These are phyloP conservation scores for Drosophila busckii DNA, from an alignment of 1,140 invertebrate species.

Conservation along the genomic window DNA sequence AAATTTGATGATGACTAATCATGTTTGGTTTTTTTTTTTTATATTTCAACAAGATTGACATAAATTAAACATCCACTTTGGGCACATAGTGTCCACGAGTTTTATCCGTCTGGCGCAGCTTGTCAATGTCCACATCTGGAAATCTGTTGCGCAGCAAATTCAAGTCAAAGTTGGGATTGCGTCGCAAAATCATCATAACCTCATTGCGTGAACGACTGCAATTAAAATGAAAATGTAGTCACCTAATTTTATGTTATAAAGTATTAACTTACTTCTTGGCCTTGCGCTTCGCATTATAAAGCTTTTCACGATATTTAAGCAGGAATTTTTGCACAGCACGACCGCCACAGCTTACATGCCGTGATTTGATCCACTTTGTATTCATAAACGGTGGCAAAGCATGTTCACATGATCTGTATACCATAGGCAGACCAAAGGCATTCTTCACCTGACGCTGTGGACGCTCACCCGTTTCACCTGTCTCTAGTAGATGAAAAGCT, in stretches of 20 bases:
- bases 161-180: constrained; percentile 88
- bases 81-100: constrained; percentile 82
- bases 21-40: constrained; percentile 30
- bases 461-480: constrained; percentile 89
- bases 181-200: constrained; percentile 84
- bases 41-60: neutral
- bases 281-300: constrained; percentile 81
- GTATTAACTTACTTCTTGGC: constrained; percentile 79
- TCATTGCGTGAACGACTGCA: constrained; percentile 83
- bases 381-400: constrained; percentile 82
- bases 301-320: constrained; percentile 83
- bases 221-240: constrained; percentile 46
- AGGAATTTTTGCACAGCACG: constrained; percentile 84
- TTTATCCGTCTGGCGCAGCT: constrained; percentile 81
- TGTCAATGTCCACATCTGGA: constrained; percentile 88
- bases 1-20: constrained; percentile 61
- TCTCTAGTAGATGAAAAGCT: constrained; percentile 95
- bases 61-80: constrained; percentile 55
- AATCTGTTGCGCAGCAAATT: constrained; percentile 86
- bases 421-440: constrained; percentile 82
- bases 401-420: constrained; percentile 80
- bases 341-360: constrained; percentile 79
- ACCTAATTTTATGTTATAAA: neutral
- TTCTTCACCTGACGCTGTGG: constrained; percentile 81
- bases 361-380: constrained; percentile 81